Conservation (phyloP, 2,797 vertebrate species). For the Passerculus sandwichensis region DNA sequence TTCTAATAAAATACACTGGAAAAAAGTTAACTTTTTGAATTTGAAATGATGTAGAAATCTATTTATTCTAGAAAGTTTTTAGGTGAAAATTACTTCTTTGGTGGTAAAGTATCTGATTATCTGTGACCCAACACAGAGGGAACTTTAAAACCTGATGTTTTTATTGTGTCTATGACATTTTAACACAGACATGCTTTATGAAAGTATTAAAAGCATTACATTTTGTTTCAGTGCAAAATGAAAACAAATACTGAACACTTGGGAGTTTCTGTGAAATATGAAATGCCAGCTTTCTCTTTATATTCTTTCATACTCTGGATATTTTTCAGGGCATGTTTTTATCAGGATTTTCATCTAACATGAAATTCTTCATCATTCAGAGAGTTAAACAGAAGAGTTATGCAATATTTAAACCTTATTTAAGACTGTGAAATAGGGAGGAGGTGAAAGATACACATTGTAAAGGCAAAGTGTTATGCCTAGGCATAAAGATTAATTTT, state of each 20-base stretch:
- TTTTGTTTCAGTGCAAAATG: background rate
- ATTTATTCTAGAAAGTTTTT: background rate
- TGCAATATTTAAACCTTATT: constrained; percentile 44
- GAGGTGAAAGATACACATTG: constrained; percentile 31
- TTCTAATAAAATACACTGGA: background rate
- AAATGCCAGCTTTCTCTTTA: background rate
- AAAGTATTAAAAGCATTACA: background rate
- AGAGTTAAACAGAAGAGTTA: constrained; percentile 13
- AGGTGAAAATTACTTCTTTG: background rate
- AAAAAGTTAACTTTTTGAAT: background rate
- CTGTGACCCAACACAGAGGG: background rate
- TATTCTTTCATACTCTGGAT: background rate
- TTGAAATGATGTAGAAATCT: background rate
- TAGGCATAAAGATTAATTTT: constrained; percentile 24
- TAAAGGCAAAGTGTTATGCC: constrained; percentile 32
- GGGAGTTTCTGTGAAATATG: background rate
- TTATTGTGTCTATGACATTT: background rate
- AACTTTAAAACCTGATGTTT: background rate
- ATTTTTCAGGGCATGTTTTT: background rate
- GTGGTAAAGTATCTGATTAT: background rate
- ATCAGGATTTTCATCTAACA: background rate
- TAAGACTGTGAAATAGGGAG: constrained; percentile 37
- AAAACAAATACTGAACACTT: constrained; percentile 2
- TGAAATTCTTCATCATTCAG: background rate
- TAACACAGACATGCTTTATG: background rate